Evolutionary conservation across 2,797 vertebrate genomes (phyloP), one percentile per base, ranked within the genome.

Genomic region (Sebastes itinus): DNA sequence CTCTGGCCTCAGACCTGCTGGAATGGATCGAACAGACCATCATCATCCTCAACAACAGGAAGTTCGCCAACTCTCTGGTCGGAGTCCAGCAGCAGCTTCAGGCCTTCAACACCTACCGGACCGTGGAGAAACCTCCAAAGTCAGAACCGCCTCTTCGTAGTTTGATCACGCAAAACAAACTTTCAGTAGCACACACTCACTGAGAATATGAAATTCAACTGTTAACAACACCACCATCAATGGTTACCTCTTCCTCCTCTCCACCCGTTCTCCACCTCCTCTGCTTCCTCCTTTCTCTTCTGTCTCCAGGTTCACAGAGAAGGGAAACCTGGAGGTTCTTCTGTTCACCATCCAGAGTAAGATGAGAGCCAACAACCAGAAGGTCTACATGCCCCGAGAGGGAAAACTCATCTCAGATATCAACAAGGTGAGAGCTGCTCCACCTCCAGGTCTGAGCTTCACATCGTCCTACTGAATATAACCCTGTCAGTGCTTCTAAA

Each of bases 281-380:
- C 30, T 22, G 7, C 30, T 12, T 64, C 23, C 13, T 38, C 22
- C 42, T 8, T 14, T n/a, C 14, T 58, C 18, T 5, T 14, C 35
- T 61, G 6, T 33, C 12, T 2, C 49, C 86, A 99, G 97, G 92
- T 99, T 99, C 94, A 98, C 97, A 3, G 97, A 99, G 91, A 99
- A 99, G 87, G 98, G 98, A 64, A 99, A 99, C 91, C 90, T 99
- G 83, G 97, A 99, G 92, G 97, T 99, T 33, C 94, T 99, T 7
- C 97, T 99, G 80, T 99, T 99, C 89, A 99, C 98, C 72, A 99
- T 99, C 91, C 98, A 98, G 92, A 99, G 97, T 90, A 98, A 98
- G 92, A 99, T 99, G 98, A 96, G 98, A 86, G 98, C 98, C 66
- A 99, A 99, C 93, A 99, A 99, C 88, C 98, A 99, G 94, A 99